These are phyloP conservation scores for Aplysia californica DNA, from an alignment of 1,140 invertebrate genomes.

Conservation along the genomic window DNA sequence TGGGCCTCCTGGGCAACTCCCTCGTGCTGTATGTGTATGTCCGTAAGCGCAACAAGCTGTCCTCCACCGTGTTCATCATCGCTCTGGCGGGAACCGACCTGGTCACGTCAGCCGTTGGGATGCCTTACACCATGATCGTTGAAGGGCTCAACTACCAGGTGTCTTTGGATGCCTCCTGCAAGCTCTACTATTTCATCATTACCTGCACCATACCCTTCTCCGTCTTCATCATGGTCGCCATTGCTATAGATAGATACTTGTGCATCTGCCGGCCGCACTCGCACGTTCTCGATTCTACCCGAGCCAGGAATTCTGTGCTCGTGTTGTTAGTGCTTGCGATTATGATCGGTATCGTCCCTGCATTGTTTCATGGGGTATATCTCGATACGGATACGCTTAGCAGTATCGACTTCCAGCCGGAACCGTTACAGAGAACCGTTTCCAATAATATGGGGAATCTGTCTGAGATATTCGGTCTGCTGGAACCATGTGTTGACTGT, in stretches of 20 bases:
- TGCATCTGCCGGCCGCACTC: conserved; percentile 65
- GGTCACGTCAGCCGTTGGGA: conserved; percentile 54
- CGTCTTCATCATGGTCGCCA: conserved; percentile 66
- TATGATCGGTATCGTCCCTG: conserved; percentile 21
- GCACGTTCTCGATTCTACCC: conserved; percentile 51
- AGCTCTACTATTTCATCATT: conserved; percentile 62
- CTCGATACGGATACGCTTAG: neutral
- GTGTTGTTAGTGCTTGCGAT: conserved; percentile 7
- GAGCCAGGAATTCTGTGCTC: neutral
- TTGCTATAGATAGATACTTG: conserved; percentile 66
- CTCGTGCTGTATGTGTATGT: conserved; percentile 65
- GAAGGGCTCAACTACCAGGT: conserved; percentile 48
- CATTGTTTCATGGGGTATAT: conserved; percentile 30
- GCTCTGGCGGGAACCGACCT: conserved; percentile 62
- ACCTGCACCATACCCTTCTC: conserved; percentile 63
- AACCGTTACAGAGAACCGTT: neutral
- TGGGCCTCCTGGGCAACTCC: conserved; percentile 63
- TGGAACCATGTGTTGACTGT: neutral
- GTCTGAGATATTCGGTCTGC: neutral
- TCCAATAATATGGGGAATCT: neutral
- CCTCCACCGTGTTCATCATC: conserved; percentile 66
- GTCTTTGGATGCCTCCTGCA: conserved; percentile 54
- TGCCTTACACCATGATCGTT: conserved; percentile 58
- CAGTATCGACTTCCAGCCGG: neutral
- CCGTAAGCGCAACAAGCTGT: conserved; percentile 57